These are phyloP conservation scores for Chunga burmeisteri DNA, from an alignment of 2,113 vertebrate species.

Conservation along the genomic window DNA sequence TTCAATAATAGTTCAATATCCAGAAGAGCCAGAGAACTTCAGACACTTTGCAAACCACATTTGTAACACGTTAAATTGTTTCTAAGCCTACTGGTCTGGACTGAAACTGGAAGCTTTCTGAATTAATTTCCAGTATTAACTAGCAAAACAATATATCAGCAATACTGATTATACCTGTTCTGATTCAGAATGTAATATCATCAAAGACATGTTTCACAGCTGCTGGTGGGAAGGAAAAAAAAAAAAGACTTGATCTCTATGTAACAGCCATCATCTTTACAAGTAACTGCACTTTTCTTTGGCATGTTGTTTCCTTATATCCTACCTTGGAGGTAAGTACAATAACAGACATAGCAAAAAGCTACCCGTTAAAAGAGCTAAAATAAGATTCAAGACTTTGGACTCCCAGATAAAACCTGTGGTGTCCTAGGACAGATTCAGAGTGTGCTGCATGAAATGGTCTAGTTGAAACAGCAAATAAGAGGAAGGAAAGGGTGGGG, in stretches of 20 bases:
- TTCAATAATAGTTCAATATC: not conserved
- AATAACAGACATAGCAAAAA: not conserved
- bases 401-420: not conserved
- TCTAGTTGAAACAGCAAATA: not conserved
- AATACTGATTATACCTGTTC: not conserved
- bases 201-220: not conserved
- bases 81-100: not conserved
- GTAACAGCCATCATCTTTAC: not conserved
- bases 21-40: not conserved
- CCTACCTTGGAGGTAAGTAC: not conserved
- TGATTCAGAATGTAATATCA: not conserved
- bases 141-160: not conserved
- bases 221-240: not conserved
- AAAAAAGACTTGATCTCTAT: not conserved
- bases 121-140: not conserved
- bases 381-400: not conserved
- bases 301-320: not conserved
- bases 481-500: not conserved
- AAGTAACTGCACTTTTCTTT: not conserved
- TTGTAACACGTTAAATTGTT: not conserved
- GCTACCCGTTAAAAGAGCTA: not conserved
- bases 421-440: not conserved
- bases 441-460: not conserved
- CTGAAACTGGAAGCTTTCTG: not conserved
- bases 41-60: not conserved